Evolutionary conservation across 2,797 vertebrate genomes (phyloP).

Genomic region (Eleutherodactylus coqui): DNA sequence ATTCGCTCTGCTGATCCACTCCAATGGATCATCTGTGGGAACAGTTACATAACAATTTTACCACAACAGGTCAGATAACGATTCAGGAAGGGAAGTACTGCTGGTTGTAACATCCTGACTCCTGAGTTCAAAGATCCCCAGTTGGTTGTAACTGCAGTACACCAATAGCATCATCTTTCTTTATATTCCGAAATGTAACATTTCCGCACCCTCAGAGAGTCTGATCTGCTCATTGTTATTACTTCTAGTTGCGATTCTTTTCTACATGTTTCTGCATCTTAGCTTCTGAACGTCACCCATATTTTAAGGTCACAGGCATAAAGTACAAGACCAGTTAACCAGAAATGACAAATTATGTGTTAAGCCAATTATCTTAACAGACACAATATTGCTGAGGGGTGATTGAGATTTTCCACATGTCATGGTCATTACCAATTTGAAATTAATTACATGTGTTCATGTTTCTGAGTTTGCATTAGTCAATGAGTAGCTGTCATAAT

Average conservation of each 20-base stretch:
- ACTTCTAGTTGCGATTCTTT: not conserved
- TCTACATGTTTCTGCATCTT: not conserved
- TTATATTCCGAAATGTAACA: not conserved
- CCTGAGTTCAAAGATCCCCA: no score
- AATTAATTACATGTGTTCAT: conserved; percentile 62
- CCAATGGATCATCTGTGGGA: no score
- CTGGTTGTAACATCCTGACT: no score
- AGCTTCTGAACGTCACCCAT: conserved; percentile 11
- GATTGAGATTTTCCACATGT: conserved; percentile 64
- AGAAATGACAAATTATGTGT: conserved; percentile 35
- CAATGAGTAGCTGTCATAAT: not conserved
- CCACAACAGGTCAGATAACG: no score
- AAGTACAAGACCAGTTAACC: conserved; percentile 6
- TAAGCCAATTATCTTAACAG: conserved; percentile 61
- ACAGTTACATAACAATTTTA: no score
- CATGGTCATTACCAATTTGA: conserved; percentile 61
- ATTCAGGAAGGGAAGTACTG: no score
- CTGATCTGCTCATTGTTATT: not conserved
- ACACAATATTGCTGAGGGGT: conserved; percentile 54
- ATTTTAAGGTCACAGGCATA: not conserved
- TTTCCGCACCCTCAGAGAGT: not conserved
- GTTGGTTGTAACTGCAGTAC: no score
- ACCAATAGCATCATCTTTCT: not conserved
- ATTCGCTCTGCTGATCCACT: no score
- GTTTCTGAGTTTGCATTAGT: conserved; percentile 57